These are phyloP conservation scores for Chionoecetes opilio DNA, from an alignment of 1,140 invertebrate genomes.

Conservation along the genomic window DNA sequence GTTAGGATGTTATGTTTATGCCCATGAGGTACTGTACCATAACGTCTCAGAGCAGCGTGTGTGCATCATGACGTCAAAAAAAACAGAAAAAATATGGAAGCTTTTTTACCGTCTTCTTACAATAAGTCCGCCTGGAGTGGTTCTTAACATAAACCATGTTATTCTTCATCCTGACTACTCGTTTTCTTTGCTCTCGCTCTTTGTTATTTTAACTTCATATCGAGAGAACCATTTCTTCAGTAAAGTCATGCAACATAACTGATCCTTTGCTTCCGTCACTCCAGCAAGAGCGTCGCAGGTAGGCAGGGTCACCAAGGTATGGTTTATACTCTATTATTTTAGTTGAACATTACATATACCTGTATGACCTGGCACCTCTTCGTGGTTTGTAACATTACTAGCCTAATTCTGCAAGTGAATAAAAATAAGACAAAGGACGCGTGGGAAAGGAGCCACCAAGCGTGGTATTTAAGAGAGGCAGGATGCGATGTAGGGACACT, in stretches of 20 bases:
- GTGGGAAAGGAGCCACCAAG: background rate
- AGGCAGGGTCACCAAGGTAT: background rate
- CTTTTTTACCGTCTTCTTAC: too few relatives aligned
- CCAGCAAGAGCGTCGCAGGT: background rate
- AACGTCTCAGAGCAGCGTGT: too few relatives aligned
- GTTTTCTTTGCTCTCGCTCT: too few relatives aligned
- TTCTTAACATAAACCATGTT: too few relatives aligned
- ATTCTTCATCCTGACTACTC: too few relatives aligned
- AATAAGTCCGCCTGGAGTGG: too few relatives aligned
- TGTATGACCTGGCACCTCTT: background rate
- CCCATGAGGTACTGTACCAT: too few relatives aligned
- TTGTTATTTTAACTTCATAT: too few relatives aligned
- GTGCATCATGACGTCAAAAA: too few relatives aligned
- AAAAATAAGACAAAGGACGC: background rate
- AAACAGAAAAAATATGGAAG: too few relatives aligned
- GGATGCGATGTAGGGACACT: conserved; percentile 20
- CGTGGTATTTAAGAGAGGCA: background rate
- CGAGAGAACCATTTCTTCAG: too few relatives aligned
- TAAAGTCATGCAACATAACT: background rate
- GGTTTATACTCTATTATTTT: background rate
- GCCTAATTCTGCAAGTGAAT: background rate
- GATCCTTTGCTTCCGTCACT: background rate
- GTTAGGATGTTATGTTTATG: too few relatives aligned
- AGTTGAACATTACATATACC: background rate
- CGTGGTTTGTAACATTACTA: background rate